These are phyloP conservation scores for Glomeris maerens DNA, from an alignment of 1,140 invertebrate species.

Conservation along the genomic window DNA sequence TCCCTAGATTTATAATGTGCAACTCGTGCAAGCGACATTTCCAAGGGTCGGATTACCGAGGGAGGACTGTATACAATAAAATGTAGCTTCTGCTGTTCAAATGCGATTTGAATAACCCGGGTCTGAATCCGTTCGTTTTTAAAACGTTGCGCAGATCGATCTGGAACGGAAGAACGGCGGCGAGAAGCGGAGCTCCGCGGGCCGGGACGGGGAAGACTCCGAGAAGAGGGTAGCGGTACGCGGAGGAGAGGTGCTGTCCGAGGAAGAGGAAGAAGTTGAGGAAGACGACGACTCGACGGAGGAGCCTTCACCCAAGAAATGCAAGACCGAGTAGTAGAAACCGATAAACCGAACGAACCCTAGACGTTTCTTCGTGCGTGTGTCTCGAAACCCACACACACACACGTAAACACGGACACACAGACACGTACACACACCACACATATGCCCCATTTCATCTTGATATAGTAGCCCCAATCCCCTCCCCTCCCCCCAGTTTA, in stretches of 20 bases:
- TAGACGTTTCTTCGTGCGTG: no score
- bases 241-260: not conserved
- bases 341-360: no score
- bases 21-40: not conserved
- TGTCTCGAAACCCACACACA: no score
- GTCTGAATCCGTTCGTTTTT: no score
- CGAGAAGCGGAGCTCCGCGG: not conserved
- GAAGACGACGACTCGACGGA: not conserved
- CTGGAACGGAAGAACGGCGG: not conserved
- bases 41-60: not conserved
- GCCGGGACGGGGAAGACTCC: not conserved
- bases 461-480: no score
- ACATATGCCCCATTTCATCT: no score
- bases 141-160: no score
- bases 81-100: not conserved
- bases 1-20: not conserved
- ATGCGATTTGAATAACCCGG: not conserved
- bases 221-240: not conserved
- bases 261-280: not conserved
- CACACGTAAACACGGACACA: no score
- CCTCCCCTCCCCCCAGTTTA: no score
- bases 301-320: not conserved
- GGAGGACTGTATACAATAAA: not conserved
- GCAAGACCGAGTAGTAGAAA: not conserved
- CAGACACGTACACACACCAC: no score